These are phyloP conservation scores for Psilopogon haemacephalus DNA, from an alignment of 2,113 vertebrate genomes.

Conservation along the genomic window DNA sequence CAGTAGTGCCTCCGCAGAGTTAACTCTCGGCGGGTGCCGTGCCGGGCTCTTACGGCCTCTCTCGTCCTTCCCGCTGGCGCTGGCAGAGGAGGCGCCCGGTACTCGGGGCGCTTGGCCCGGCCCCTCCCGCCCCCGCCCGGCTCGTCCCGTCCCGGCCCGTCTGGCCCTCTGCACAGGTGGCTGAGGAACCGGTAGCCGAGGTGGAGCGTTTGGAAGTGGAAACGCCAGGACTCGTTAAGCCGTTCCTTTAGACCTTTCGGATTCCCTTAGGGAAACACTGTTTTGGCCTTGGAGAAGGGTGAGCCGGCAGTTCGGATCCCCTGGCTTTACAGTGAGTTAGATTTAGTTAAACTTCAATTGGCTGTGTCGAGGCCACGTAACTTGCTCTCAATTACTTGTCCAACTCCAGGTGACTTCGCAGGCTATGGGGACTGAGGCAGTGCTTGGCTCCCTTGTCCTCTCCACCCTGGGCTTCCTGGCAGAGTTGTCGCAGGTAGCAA, in stretches of 20 bases:
- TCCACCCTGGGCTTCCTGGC: rapidly evolving
- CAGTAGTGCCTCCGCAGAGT: rapidly evolving
- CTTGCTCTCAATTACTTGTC: neutral
- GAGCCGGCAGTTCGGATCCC: rapidly evolving
- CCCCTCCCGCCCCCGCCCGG: neutral
- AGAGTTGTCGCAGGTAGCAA: neutral
- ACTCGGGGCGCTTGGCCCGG: neutral
- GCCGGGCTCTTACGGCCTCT: neutral
- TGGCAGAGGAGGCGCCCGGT: neutral
- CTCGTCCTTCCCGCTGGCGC: neutral
- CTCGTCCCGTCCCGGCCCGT: neutral
- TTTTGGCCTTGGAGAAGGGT: neutral
- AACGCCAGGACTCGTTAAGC: rapidly evolving
- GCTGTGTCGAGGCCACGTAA: neutral
- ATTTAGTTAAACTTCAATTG: rapidly evolving
- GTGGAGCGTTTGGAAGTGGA: neutral
- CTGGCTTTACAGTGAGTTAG: neutral
- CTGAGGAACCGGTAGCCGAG: neutral
- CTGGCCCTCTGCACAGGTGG: conserved; percentile 20
- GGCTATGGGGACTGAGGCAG: rapidly evolving
- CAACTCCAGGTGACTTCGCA: rapidly evolving
- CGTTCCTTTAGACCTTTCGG: neutral
- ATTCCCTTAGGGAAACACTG: neutral
- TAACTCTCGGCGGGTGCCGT: neutral
- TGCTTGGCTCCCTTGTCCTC: neutral